phyloP scores from a whole-genome alignment of 1,140 invertebrate species.

The Bombus superbus region DNA sequence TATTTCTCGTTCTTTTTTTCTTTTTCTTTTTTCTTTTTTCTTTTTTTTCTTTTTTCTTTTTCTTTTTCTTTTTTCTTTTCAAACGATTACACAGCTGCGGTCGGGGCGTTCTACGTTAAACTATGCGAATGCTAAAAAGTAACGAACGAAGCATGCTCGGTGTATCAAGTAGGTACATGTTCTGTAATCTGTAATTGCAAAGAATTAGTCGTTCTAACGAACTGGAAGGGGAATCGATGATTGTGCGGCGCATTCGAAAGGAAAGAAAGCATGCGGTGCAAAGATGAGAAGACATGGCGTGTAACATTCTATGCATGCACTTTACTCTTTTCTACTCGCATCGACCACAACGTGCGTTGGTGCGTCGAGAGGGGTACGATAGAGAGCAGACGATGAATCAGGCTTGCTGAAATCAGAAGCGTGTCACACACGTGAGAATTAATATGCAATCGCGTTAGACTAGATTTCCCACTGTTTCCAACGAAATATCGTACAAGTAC shows the following conservation, averaged over 20 bases:
- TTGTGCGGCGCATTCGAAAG: slow-evolving; percentile 26
- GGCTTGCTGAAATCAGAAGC: slow-evolving; percentile 1
- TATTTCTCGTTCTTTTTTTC: too few relatives aligned
- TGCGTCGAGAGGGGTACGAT: not conserved
- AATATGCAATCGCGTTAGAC: not conserved
- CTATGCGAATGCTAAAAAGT: slow-evolving; percentile 8
- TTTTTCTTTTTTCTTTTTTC: not conserved
- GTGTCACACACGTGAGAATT: not conserved
- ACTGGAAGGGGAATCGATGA: not conserved
- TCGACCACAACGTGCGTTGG: slow-evolving; percentile 2
- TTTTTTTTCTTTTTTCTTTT: not conserved
- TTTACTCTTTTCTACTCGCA: slow-evolving; percentile 21
- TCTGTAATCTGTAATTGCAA: not conserved
- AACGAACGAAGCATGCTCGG: slow-evolving; percentile 9
- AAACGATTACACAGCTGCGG: not conserved
- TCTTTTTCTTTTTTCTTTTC: not conserved
- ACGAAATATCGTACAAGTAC: too few relatives aligned
- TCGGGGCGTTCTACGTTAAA: not conserved
- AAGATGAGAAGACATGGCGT: slow-evolving; percentile 20
- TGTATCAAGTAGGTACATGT: not conserved
- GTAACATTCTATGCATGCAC: slow-evolving; percentile 27
- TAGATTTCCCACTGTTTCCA: not conserved
- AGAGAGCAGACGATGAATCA: not conserved
- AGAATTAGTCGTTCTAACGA: not conserved
- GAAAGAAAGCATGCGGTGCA: slow-evolving; percentile 19